Evolutionary conservation across 2,113 vertebrate species (phyloP), one percentile per base, ranked within the genome.

Genomic region (Hemiprocne comata): DNA sequence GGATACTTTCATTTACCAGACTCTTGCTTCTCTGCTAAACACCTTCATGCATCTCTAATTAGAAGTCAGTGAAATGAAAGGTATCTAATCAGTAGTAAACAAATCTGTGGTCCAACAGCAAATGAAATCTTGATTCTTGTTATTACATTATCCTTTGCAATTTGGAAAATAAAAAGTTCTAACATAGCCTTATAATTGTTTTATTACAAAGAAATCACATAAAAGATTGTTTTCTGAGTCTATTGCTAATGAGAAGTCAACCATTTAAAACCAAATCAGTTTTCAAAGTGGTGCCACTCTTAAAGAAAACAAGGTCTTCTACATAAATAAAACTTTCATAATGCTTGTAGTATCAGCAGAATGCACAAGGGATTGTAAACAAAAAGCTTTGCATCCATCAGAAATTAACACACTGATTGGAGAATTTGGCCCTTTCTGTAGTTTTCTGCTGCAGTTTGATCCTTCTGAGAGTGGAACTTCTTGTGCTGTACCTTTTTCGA

Each of bases 51-150:
- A 73, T 44, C 4, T 96, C 76, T 94, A 94, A 81, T 62, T 83
- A 61, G 24, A 96, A 95, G 89, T 75, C 48, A 73, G 18, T 62
- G 21, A 60, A 95, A 64, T 69, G 2, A 64, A 96, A 94, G 26
- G 40, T 92, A 78, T 58, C 42, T 95, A 70, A 87, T 94, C 87
- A 87, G 58, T 36, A 64, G 92, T 85, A 62, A 96, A 89, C 11
- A 87, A 65, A 10, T 44, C n/a, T 93, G 66, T 73, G 70, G 28
- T 58, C 13, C 69, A 34, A 72, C 50, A 89, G n/a, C 10, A 90
- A 38, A 89, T 89, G 23, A 76, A 92, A 83, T 90, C 29, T 69
- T 26, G 67, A 17, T 11, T 64, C 84, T 94, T 92, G 25, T 77
- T 87, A 65, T 53, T 48, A 62, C 21, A 55, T 88, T 85, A 65